Conservation (phyloP, 2,797 vertebrate species). For the Dermochelys coriacea region DNA sequence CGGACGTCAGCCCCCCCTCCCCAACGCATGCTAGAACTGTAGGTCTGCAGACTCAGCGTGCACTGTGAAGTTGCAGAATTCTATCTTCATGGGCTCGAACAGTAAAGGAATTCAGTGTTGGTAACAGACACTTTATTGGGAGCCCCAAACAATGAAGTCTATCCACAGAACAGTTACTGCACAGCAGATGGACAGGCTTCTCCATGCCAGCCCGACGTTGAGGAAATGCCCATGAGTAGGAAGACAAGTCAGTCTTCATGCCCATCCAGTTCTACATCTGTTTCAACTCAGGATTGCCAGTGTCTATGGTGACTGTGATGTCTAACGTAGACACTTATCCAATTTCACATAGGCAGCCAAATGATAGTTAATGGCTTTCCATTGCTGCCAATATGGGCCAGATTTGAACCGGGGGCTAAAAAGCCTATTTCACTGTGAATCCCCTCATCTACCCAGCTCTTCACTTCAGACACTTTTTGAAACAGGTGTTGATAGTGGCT, state of each 20-base stretch:
- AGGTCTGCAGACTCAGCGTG: background rate
- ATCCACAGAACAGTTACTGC: background rate
- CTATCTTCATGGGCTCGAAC: background rate
- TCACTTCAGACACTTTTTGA: background rate
- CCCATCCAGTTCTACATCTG: background rate
- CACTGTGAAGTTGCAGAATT: background rate
- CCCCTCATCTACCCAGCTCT: background rate
- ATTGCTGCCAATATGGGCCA: background rate
- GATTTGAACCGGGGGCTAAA: background rate
- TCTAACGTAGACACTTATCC: background rate
- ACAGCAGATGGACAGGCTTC: background rate
- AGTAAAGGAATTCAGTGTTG: background rate
- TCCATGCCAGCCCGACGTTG: background rate
- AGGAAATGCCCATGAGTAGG: background rate
- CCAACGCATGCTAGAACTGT: background rate
- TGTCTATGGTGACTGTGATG: background rate
- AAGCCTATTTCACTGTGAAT: background rate
- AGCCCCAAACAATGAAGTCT: background rate
- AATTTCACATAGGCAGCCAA: background rate
- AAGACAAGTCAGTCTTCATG: background rate
- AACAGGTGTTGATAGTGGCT: background rate
- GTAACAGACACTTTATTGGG: background rate
- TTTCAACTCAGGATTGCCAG: background rate
- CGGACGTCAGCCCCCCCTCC: rapidly evolving
- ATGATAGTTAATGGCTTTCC: background rate